Percentiles rank a stretch among this genome's conserved stretches.
phyloP scores from a whole-genome alignment of 2,888 invertebrate genomes.

The Drosophila meridionalis region DNA sequence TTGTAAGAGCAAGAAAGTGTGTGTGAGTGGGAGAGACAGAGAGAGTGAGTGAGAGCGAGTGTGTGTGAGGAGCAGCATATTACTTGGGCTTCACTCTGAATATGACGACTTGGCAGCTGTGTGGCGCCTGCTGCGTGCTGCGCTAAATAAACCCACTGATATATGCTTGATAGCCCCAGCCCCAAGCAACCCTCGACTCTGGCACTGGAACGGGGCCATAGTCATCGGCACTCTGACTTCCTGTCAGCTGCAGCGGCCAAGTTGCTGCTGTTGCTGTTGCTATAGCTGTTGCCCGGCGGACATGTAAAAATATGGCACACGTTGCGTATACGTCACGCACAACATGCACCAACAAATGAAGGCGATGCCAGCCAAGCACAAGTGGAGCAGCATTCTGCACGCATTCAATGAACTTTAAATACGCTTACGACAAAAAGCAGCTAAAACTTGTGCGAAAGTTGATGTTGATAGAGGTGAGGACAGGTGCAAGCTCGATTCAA shows the following conservation, averaged over 20 bases:
- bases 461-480: neutral
- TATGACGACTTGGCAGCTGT: constrained; percentile 39
- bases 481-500: neutral
- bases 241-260: constrained; percentile 54
- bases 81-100: constrained; percentile 2
- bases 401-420: constrained; percentile 19
- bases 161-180: constrained; percentile 46
- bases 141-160: constrained; percentile 60
- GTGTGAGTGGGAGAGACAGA: neutral
- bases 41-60: neutral
- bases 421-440: neutral
- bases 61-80: neutral
- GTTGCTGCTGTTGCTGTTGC: constrained; percentile 16
- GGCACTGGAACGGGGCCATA: constrained; percentile 6
- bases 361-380: constrained; percentile 8
- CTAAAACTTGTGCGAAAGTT: neutral
- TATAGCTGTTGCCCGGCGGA: constrained; percentile 54
- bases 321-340: constrained; percentile 72
- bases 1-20: constrained; percentile 22
- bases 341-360: constrained; percentile 42
- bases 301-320: constrained; percentile 75
- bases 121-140: constrained; percentile 46
- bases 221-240: constrained; percentile 47
- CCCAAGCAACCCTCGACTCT: neutral
- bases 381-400: neutral